These are phyloP conservation scores for Mystacides longicornis DNA, from an alignment of 2,888 invertebrate species.

Conservation along the genomic window DNA sequence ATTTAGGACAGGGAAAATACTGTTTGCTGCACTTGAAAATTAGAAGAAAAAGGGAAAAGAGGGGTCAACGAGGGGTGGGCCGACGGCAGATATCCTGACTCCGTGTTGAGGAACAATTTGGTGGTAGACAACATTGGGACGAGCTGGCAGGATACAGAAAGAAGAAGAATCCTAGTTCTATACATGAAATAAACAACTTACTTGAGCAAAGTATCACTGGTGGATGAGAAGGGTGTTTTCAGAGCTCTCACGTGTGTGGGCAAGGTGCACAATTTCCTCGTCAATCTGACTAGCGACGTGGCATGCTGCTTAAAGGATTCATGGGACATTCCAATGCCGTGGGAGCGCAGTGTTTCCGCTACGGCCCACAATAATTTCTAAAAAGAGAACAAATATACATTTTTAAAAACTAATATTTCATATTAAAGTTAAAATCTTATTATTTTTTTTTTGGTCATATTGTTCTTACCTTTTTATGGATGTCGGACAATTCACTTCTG, in stretches of 20 bases:
- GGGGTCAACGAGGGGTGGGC: too few relatives aligned
- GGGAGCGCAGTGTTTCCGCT: conserved; percentile 63
- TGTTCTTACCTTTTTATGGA: conserved; percentile 54
- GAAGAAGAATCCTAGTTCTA: too few relatives aligned
- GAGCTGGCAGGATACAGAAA: too few relatives aligned
- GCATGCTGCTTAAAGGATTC: conserved; percentile 66
- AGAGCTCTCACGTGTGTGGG: conserved; percentile 39
- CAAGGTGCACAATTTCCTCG: conserved; percentile 49
- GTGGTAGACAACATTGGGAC: too few relatives aligned
- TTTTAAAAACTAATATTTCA: background rate
- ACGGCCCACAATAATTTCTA: conserved; percentile 79
- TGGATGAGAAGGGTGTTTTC: conserved; percentile 48
- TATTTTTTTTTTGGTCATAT: too few relatives aligned
- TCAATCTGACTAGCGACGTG: conserved; percentile 57
- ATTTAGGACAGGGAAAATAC: too few relatives aligned
- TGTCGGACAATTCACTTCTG: conserved; percentile 50
- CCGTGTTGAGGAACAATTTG: too few relatives aligned
- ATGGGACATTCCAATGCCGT: conserved; percentile 63
- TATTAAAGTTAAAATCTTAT: background rate
- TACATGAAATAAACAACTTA: conserved; percentile 33
- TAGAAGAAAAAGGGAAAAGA: too few relatives aligned
- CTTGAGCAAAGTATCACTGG: conserved; percentile 68
- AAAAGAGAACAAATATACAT: background rate
- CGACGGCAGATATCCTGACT: too few relatives aligned
- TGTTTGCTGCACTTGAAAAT: too few relatives aligned